Evolutionary conservation across 2,888 invertebrate species (phyloP), one percentile per base, ranked within the genome.

Genomic region (Phalangium opilio): DNA sequence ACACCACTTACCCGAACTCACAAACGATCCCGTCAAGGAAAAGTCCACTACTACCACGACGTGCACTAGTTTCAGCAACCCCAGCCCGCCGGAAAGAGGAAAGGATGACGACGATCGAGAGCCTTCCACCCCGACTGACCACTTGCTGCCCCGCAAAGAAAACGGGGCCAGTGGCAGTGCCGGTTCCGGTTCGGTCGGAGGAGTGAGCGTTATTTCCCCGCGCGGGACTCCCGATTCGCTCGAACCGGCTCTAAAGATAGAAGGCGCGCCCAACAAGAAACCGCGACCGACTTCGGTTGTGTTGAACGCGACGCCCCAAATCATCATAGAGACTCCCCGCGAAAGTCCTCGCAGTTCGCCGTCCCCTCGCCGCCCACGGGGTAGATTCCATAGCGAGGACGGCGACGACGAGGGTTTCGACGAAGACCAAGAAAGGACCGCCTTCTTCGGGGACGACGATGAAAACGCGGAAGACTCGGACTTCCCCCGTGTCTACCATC

Each of bases 11-110:
- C 33, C 44, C 2, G 52, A 52, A 27, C 39, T 46, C 41, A 50
- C 50, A 5, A 48, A 44, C 42, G 57, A 55, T 19, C 45, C 57
- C n/a, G 36, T 45, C 18, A 57, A 55, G 44, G 55, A 59, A 44
- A 59, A 59, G 45, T 58, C 61, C 35, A 61, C 59, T 5, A 59
- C 54, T 34, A 58, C 56, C 42, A 55, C 59, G 39, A 58, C 57
- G 35, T 57, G 55, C 49, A 61, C 58, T 46, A 61, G 59, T 50
- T 57, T 59, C 43, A 59, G 58, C 49, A 60, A 57, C 47, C 55
- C 49, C 14, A 47, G 46, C 34, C 51, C 51, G 3, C 49, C 49
- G 11, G 45, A 41, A 35, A 18, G 40, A 2, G 34, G 38, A 12
- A 45, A 43, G 21, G 45, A 50, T 17, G 27, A 27, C 8, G 27